Percentiles rank a stretch among this genome's conserved stretches.
Evolutionary conservation across 2,113 vertebrate genomes (phyloP).

Genomic region (Aphyosemion australe): DNA sequence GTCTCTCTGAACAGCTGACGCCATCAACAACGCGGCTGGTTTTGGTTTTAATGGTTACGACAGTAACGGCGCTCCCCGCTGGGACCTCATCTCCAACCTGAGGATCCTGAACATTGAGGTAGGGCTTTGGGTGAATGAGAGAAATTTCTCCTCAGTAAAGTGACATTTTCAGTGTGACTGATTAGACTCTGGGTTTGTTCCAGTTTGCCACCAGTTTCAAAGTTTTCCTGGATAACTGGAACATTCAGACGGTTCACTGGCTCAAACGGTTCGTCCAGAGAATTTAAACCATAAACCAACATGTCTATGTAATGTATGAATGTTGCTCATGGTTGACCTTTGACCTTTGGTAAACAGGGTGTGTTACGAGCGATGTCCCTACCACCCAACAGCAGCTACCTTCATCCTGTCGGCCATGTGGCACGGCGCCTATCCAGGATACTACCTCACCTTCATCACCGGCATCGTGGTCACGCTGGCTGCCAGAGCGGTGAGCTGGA

Average conservation of each 20-base stretch:
- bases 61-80: constrained; percentile 86
- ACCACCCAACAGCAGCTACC: constrained; percentile 91
- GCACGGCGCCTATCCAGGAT: constrained; percentile 98
- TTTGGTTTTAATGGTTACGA: constrained; percentile 97
- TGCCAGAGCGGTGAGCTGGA: constrained; percentile 88
- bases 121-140: neutral
- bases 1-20: constrained; percentile 84
- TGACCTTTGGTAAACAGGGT: constrained; percentile 80
- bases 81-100: constrained; percentile 96
- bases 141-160: too few relatives aligned
- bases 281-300: too few relatives aligned
- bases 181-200: constrained; percentile 37
- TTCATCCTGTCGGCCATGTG: constrained; percentile 97
- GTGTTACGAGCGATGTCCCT: constrained; percentile 90
- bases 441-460: constrained; percentile 95
- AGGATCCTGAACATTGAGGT: constrained; percentile 97
- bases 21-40: constrained; percentile 97
- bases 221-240: constrained; percentile 99
- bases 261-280: constrained; percentile 88
- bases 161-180: neutral
- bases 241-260: constrained; percentile 98
- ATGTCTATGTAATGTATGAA: constrained; percentile 20
- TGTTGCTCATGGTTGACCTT: constrained; percentile 20
- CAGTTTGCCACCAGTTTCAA: constrained; percentile 98
- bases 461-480: constrained; percentile 91